These are phyloP conservation scores for Alcis repandata DNA, from an alignment of 2,888 invertebrate genomes.

Conservation along the genomic window DNA sequence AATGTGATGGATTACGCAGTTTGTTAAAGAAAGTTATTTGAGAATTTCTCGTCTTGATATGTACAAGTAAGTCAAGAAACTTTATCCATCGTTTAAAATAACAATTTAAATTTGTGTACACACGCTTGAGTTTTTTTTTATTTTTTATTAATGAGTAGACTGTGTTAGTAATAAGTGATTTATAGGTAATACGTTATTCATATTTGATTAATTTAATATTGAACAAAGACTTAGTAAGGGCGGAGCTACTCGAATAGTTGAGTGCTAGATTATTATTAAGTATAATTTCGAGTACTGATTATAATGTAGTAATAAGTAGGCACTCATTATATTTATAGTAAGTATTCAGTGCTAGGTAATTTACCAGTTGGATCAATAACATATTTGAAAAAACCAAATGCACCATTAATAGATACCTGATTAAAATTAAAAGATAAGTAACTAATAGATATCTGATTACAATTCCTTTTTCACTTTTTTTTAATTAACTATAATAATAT, in stretches of 20 bases:
- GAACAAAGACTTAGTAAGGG: neutral
- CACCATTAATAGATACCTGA: no score
- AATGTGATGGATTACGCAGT: conserved; percentile 53
- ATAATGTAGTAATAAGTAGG: no score
- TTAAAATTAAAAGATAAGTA: no score
- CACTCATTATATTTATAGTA: no score
- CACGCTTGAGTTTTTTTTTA: neutral
- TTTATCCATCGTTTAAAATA: conserved; percentile 48
- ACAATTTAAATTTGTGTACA: neutral
- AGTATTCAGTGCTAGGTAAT: no score
- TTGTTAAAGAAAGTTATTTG: conserved; percentile 57
- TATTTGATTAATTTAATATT: neutral
- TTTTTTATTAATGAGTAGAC: neutral
- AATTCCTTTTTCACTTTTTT: no score
- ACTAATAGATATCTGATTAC: no score
- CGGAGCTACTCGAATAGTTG: neutral
- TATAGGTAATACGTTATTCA: no score
- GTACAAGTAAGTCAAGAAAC: conserved; percentile 53
- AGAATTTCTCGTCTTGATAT: conserved; percentile 46
- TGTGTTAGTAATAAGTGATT: neutral
- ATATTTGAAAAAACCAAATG: no score
- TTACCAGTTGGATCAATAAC: no score
- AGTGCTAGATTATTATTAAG: neutral
- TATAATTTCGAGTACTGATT: no score
- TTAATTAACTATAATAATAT: no score